Conservation (phyloP, 1,140 invertebrate genomes). For the Lutraria rhynchaena region DNA sequence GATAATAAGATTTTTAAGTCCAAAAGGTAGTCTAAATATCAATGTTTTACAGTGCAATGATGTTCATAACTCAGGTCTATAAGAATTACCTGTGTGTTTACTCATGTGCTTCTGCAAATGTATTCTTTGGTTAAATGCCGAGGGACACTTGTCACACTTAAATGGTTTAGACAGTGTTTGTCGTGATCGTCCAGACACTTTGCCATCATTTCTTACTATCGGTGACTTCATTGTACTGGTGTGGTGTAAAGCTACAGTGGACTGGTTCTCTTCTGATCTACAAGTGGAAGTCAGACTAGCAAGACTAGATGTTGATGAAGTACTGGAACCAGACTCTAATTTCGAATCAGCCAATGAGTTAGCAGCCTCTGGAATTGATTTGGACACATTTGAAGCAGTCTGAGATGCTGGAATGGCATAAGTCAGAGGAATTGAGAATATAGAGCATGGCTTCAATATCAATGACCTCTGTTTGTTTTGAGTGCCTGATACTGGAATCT, state of each 20-base stretch:
- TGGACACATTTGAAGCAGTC: not conserved
- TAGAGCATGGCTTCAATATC: slow-evolving; percentile 63
- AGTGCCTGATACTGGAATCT: not conserved
- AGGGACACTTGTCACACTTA: slow-evolving; percentile 79
- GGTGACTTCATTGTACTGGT: no score
- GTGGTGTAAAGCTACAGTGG: no score
- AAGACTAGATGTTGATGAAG: not conserved
- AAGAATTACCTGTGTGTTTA: slow-evolving; percentile 80
- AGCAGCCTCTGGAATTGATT: not conserved
- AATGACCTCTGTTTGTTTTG: slow-evolving; percentile 53
- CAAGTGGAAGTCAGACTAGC: no score
- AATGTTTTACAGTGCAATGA: no score
- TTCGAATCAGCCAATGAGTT: not conserved
- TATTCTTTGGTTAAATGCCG: slow-evolving; percentile 82
- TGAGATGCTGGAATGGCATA: slow-evolving; percentile 57
- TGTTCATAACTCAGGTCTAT: not conserved
- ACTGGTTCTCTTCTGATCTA: no score
- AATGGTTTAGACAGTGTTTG: slow-evolving; percentile 69
- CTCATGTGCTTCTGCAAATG: slow-evolving; percentile 82
- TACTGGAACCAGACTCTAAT: not conserved
- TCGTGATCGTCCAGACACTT: no score
- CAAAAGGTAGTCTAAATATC: no score
- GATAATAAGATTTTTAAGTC: no score
- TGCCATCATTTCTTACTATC: no score
- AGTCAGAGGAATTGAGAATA: slow-evolving; percentile 68